phyloP scores from a whole-genome alignment of 1,140 invertebrate species.

The Brachystomella parvula region DNA sequence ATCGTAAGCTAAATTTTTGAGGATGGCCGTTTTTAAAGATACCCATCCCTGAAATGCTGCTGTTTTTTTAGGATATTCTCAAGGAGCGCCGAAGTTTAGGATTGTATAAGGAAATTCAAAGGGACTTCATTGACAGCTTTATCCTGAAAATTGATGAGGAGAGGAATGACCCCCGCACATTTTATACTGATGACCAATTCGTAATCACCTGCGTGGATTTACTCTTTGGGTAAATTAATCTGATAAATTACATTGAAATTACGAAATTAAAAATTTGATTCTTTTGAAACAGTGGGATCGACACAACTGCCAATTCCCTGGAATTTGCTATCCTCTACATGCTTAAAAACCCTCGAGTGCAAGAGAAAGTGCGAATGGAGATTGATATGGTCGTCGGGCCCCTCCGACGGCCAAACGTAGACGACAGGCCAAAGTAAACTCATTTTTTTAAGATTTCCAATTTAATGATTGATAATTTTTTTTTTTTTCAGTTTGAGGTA shows the following conservation, averaged over 20 bases:
- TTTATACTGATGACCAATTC: slow-evolving; percentile 10
- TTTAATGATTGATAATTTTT: too few relatives aligned
- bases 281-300: slow-evolving; percentile 52
- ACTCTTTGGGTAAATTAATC: background rate
- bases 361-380: background rate
- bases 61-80: slow-evolving; percentile 12
- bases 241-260: background rate
- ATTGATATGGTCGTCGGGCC: background rate
- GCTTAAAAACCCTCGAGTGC: slow-evolving; percentile 53
- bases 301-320: slow-evolving; percentile 68
- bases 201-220: background rate
- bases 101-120: slow-evolving; percentile 36
- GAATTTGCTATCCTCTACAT: slow-evolving; percentile 69
- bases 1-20: too few relatives aligned
- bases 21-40: too few relatives aligned
- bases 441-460: too few relatives aligned
- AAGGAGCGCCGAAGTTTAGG: slow-evolving; percentile 12
- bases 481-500: too few relatives aligned
- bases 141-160: slow-evolving; percentile 40
- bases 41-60: background rate
- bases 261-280: background rate
- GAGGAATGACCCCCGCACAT: background rate
- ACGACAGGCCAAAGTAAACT: slow-evolving; percentile 35
- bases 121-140: slow-evolving; percentile 46
- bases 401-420: background rate